Conservation (phyloP, 2,888 invertebrate genomes). For the Aspidapion aeneum region DNA sequence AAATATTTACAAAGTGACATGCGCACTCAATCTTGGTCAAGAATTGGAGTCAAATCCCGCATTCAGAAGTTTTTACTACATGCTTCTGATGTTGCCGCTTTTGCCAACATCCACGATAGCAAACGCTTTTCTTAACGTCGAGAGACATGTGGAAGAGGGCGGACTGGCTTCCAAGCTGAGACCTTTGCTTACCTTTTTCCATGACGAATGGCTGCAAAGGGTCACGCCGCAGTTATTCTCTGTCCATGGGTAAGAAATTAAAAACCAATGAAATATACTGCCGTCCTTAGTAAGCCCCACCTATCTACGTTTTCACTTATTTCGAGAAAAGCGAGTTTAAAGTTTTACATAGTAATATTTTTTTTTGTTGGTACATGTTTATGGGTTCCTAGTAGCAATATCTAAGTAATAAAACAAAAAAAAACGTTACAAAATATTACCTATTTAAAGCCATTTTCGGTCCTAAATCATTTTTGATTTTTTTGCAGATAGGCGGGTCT, state of each 20-base stretch:
- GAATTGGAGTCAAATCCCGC: conserved; percentile 42
- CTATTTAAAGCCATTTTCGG: no score
- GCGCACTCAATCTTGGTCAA: conserved; percentile 37
- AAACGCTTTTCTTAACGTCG: conserved; percentile 42
- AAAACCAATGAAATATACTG: no score
- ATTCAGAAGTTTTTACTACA: conserved; percentile 44
- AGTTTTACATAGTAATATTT: no score
- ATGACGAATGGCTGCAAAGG: conserved; percentile 39
- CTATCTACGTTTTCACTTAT: no score
- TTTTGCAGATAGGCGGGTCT: no score
- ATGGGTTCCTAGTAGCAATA: no score
- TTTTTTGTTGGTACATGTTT: no score
- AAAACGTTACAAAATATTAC: no score
- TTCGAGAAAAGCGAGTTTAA: no score
- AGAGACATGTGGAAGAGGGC: conserved; percentile 38
- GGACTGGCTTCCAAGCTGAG: conserved; percentile 31
- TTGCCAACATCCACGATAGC: conserved; percentile 44
- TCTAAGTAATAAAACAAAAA: no score
- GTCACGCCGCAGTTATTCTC: conserved; percentile 45
- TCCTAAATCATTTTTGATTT: no score
- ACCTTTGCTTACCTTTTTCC: conserved; percentile 39
- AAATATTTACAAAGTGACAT: conserved; percentile 44
- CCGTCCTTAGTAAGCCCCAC: no score
- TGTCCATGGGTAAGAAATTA: conserved; percentile 34
- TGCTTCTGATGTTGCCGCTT: conserved; percentile 44